Evolutionary conservation across 1,140 invertebrate species (phyloP).

Genomic region (Achroia grisella): DNA sequence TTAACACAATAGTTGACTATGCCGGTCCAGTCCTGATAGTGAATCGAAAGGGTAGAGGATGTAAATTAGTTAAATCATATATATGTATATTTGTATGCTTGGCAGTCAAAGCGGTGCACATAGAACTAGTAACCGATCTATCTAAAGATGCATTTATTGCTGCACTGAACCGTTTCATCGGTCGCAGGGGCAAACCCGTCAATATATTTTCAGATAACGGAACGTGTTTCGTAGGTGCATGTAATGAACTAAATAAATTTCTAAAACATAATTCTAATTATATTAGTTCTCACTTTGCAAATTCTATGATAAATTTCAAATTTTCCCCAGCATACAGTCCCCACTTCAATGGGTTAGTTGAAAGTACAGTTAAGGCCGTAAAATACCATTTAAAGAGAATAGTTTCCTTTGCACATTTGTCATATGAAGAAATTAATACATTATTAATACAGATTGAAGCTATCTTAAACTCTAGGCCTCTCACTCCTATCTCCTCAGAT

Average conservation of each 20-base stretch:
- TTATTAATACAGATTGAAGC: conserved; percentile 29
- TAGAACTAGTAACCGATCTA: conserved; percentile 27
- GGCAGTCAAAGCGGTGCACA: conserved; percentile 27
- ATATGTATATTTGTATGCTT: conserved; percentile 27
- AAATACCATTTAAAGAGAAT: conserved; percentile 12
- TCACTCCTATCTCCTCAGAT: conserved; percentile 29
- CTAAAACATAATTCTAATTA: conserved; percentile 17
- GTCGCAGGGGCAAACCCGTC: conserved; percentile 18
- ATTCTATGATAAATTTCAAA: conserved; percentile 27
- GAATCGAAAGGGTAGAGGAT: conserved; percentile 19
- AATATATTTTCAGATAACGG: conserved; percentile 20
- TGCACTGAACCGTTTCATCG: conserved; percentile 19
- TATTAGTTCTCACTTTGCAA: conserved; percentile 7
- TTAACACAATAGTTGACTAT: background rate
- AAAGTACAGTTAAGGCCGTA: conserved; percentile 2
- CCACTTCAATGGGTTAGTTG: conserved; percentile 45
- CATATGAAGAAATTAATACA: conserved; percentile 36
- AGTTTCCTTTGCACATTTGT: conserved; percentile 23
- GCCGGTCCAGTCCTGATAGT: background rate
- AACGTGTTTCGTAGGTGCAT: conserved; percentile 17
- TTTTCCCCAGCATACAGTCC: conserved; percentile 44
- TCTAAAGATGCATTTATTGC: conserved; percentile 19
- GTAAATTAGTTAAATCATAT: conserved; percentile 17
- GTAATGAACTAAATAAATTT: conserved; percentile 9
- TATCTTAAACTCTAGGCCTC: conserved; percentile 34